These are phyloP conservation scores for Axea sp. DNA, from an alignment of 2,888 invertebrate genomes.

Conservation along the genomic window DNA sequence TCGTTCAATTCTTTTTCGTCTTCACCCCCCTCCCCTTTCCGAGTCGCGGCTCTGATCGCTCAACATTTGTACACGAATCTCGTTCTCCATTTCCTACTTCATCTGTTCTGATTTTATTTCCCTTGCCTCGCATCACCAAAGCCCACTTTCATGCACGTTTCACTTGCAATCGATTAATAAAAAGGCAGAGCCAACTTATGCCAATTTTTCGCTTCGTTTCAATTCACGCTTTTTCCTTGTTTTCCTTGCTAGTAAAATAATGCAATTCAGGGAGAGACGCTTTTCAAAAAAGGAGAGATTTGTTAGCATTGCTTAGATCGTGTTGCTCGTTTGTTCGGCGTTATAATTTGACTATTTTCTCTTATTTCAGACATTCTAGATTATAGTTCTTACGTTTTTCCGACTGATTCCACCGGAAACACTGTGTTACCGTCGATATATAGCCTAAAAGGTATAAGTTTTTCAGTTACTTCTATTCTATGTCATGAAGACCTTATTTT, in stretches of 20 bases:
- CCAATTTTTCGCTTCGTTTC: constrained; percentile 50
- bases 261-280: constrained; percentile 12
- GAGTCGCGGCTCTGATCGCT: too few relatives aligned
- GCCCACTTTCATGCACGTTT: constrained; percentile 57
- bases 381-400: constrained; percentile 87
- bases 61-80: constrained; percentile 71
- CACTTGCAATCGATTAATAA: constrained; percentile 46
- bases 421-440: constrained; percentile 66
- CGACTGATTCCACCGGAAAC: constrained; percentile 83
- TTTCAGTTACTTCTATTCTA: constrained; percentile 26
- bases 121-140: constrained; percentile 33
- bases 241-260: constrained; percentile 29
- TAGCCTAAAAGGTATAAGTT: constrained; percentile 84
- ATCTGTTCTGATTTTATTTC: constrained; percentile 47
- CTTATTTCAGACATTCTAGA: constrained; percentile 86
- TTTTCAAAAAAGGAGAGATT: constrained; percentile 26
- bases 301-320: constrained; percentile 36
- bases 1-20: constrained; percentile 19
- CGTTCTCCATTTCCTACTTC: constrained; percentile 60
- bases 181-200: constrained; percentile 39
- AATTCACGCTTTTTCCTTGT: constrained; percentile 41
- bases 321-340: constrained; percentile 24
- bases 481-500: neutral
- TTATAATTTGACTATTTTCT: constrained; percentile 65
- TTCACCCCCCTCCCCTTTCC: constrained; percentile 36